Evolutionary conservation across 2,113 vertebrate species (phyloP), one percentile per base, ranked within the genome.

Genomic region (Prunella himalayana): DNA sequence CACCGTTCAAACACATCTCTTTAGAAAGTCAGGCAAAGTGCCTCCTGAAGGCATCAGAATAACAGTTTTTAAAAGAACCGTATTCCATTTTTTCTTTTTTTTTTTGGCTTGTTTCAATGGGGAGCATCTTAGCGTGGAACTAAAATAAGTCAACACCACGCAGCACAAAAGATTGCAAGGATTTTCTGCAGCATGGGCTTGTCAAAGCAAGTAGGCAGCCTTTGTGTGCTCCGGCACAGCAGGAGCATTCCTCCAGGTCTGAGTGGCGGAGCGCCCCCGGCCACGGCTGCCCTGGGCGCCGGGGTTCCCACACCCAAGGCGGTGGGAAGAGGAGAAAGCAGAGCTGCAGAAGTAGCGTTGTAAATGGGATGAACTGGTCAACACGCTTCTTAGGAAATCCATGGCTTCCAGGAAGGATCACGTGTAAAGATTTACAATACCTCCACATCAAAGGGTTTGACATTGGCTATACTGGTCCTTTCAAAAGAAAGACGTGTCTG

Each of bases 201-300:
- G 92, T 96, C 97, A 97, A 97, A 97, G 95, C 84, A 61, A 94
- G 91, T 45, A 82, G 79, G 93, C 92, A 96, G 92, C 92, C 82
- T 97, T 96, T 97, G 94, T 96, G 93, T 89, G 86, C 51, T 68
- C 17, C 44, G 0, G 79, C 92, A 87, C 92, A 95, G 96, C 85
- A 3, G 94, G 96, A 94, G 90, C 86, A 82, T 95, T 97, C 92
- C 95, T 81, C 70, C 86, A 77, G 77, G 89, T 81, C 88, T 63
- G 86, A 76, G 90, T 18, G 24, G 21, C 27, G 0, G 47, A 78
- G 90, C 7, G 6, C 88, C 47, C 73, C 91, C 33, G 11, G 75
- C 84, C 8, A 4, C 4, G 24, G 79, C 89, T 92, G 91, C 95
- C 93, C 95, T 79, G n/a, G 41, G 82, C 66, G 41, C 80, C 3